Evolutionary conservation across 2,888 invertebrate genomes (phyloP).

Genomic region (Merodon equestris): DNA sequence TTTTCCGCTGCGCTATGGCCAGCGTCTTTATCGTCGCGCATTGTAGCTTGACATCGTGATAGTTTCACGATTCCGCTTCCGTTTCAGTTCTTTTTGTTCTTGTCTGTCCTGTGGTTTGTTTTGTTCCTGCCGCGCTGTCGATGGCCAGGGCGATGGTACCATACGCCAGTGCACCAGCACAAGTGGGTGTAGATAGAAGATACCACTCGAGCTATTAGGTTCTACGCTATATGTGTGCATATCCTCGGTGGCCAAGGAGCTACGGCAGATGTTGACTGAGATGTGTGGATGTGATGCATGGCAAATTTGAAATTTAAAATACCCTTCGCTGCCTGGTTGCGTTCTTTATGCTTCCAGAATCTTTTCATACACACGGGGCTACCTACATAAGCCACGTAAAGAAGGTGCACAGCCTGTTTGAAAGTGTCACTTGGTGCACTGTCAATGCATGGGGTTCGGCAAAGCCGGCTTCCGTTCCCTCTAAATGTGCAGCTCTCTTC

Average conservation of each 20-base stretch:
- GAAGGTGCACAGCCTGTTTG: slow-evolving; percentile 7
- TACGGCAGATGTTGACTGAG: slow-evolving; percentile 13
- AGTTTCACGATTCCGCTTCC: not conserved
- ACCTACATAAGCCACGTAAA: not conserved
- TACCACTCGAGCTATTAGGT: slow-evolving; percentile 33
- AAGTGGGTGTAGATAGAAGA: no score
- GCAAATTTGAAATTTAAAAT: slow-evolving; percentile 58
- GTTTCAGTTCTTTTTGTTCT: not conserved
- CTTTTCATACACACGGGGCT: no score
- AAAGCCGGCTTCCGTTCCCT: slow-evolving; percentile 14
- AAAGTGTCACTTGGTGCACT: slow-evolving; percentile 42
- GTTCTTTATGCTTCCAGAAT: no score
- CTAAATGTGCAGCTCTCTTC: not conserved
- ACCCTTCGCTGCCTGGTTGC: slow-evolving; percentile 22
- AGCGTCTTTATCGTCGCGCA: slow-evolving; percentile 13
- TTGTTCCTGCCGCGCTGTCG: slow-evolving; percentile 12
- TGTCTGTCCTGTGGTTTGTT: not conserved
- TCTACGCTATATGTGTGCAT: not conserved
- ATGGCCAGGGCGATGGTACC: slow-evolving; percentile 9
- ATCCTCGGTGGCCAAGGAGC: not conserved
- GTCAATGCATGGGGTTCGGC: slow-evolving; percentile 26
- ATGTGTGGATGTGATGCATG: slow-evolving; percentile 50
- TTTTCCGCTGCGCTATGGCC: slow-evolving; percentile 25
- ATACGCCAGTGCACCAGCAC: not conserved
- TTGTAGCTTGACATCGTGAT: no score